Conservation (phyloP, 2,888 invertebrate genomes). For the Cistogaster globosa region DNA sequence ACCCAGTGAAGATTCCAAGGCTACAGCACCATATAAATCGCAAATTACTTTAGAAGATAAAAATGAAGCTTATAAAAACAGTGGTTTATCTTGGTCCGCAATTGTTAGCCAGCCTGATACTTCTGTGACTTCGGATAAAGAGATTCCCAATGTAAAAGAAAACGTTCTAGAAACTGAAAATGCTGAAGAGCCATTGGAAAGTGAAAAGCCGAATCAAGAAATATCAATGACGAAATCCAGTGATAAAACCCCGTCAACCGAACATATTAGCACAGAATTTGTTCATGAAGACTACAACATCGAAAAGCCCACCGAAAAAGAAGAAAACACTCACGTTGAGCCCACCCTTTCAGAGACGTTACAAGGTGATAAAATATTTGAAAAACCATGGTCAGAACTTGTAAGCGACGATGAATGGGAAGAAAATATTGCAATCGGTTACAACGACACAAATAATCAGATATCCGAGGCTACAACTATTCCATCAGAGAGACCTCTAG, state of each 20-base stretch:
- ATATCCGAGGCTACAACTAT: background rate
- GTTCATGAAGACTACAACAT: background rate
- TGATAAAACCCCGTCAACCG: background rate
- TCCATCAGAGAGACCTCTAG: background rate
- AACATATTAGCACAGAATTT: background rate
- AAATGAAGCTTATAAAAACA: constrained; percentile 11
- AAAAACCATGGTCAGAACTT: constrained; percentile 50
- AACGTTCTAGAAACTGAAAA: background rate
- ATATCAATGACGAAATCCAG: constrained; percentile 48
- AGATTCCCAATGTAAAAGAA: background rate
- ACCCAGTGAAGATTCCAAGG: background rate
- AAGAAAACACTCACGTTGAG: background rate
- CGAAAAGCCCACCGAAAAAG: background rate
- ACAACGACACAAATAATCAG: background rate
- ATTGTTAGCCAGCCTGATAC: constrained; percentile 70
- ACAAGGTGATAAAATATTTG: background rate
- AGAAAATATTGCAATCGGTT: background rate
- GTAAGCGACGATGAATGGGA: constrained; percentile 64
- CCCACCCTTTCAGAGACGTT: background rate
- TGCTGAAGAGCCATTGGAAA: constrained; percentile 9
- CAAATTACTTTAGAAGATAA: constrained; percentile 21
- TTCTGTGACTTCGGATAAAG: background rate
- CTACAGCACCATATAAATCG: background rate
- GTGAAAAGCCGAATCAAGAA: constrained; percentile 47
- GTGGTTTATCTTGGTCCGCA: constrained; percentile 69